Conservation (phyloP, 2,113 vertebrate species). For the Dicentrarchus labrax region DNA sequence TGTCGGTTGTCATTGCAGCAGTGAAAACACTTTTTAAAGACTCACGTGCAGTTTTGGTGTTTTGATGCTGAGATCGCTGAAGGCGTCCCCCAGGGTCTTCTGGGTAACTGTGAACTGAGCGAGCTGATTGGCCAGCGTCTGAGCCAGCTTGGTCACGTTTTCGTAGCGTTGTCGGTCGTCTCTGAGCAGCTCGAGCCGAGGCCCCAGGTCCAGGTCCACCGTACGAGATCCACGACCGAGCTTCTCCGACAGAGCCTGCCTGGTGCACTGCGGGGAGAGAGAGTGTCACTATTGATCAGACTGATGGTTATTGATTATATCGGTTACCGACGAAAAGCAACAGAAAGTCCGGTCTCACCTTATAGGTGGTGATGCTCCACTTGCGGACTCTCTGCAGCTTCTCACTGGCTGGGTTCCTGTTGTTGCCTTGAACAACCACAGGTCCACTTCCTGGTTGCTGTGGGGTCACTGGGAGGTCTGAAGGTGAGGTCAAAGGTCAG, state of each 20-base stretch:
- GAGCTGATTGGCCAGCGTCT: conserved; percentile 89
- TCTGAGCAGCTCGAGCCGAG: conserved; percentile 89
- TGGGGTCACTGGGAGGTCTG: conserved; percentile 10
- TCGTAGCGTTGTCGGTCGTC: conserved; percentile 93
- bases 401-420: conserved; percentile 82
- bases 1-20: too few species aligned
- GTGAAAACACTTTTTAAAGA: background rate
- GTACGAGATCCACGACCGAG: conserved; percentile 92
- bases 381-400: conserved; percentile 91
- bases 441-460: conserved; percentile 13
- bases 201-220: conserved; percentile 92
- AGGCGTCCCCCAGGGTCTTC: conserved; percentile 90
- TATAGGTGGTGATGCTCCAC: conserved; percentile 93
- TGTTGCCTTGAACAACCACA: conserved; percentile 58
- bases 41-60: conserved; percentile 90
- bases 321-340: background rate
- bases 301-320: accelerated
- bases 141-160: conserved; percentile 86
- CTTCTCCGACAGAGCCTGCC: conserved; percentile 90
- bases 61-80: conserved; percentile 92
- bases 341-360: conserved; percentile 78
- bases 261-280: conserved; percentile 84
- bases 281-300: background rate
- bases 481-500: conserved; percentile 15
- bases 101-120: conserved; percentile 91